Evolutionary conservation across 2,797 vertebrate species (phyloP).

Genomic region (Acrossocheilus wenchowensis): DNA sequence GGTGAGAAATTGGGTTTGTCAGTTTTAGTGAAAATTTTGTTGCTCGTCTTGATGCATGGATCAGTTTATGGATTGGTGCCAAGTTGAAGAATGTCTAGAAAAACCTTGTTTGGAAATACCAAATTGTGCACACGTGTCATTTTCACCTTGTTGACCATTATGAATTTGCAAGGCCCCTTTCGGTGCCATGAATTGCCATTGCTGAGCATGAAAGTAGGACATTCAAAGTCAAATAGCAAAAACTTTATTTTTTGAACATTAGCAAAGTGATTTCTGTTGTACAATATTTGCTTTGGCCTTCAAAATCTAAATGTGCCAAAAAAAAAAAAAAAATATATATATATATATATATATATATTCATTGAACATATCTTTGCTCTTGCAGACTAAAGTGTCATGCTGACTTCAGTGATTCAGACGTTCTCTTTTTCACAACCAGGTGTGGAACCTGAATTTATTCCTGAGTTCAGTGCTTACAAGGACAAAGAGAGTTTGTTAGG

Average conservation of each 20-base stretch:
- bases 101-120: background rate
- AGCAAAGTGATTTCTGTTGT: background rate
- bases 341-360: background rate
- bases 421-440: conserved; percentile 39
- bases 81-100: background rate
- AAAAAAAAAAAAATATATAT: background rate
- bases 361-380: background rate
- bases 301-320: background rate
- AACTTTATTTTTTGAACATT: background rate
- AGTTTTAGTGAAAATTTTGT: background rate
- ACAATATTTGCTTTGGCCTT: background rate
- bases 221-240: background rate
- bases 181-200: background rate
- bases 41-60: background rate
- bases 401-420: conserved; percentile 11
- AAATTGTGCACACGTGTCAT: background rate
- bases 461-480: background rate
- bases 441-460: conserved; percentile 24
- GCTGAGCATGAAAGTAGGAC: background rate
- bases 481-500: conserved; percentile 51
- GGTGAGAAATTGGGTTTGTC: background rate
- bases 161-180: background rate
- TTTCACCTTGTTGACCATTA: background rate
- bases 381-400: conserved; percentile 14
- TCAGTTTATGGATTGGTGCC: background rate